Evolutionary conservation across 2,888 invertebrate species (phyloP).

Genomic region (Chymomyza caudatula): DNA sequence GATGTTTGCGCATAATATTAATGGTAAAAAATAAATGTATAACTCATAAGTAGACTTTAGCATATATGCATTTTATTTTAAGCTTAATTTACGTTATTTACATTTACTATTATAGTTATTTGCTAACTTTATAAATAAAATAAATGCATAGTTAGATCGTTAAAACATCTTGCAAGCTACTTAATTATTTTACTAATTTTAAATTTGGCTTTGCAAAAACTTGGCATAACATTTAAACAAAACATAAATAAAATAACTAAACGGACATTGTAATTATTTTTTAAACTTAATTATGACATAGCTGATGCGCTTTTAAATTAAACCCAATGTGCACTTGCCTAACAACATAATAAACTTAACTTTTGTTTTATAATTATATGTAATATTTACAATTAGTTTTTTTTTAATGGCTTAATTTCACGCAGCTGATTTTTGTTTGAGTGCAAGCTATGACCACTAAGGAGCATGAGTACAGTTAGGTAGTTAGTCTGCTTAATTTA

Average conservation of each 20-base stretch:
- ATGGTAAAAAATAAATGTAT: slow-evolving; percentile 6
- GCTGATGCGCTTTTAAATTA: slow-evolving; percentile 33
- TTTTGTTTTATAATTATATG: slow-evolving; percentile 6
- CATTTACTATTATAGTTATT: slow-evolving; percentile 23
- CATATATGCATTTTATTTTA: background rate
- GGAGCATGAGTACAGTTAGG: slow-evolving; percentile 19
- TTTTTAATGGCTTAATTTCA: no score
- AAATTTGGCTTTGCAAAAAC: slow-evolving; percentile 65
- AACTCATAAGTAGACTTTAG: background rate
- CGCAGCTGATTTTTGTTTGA: background rate
- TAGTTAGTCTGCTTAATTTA: background rate
- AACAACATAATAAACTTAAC: slow-evolving; percentile 24
- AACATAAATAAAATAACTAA: slow-evolving; percentile 12
- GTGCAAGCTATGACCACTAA: slow-evolving; percentile 33
- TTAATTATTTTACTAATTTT: slow-evolving; percentile 31
- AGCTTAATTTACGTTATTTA: slow-evolving; percentile 42
- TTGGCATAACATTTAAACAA: slow-evolving; percentile 36
- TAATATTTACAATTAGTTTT: slow-evolving; percentile 48
- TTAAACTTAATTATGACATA: slow-evolving; percentile 41
- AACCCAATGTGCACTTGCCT: slow-evolving; percentile 17
- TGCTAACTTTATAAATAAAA: slow-evolving; percentile 44
- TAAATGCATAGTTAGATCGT: slow-evolving; percentile 59
- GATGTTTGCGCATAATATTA: slow-evolving; percentile 11
- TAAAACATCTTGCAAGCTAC: slow-evolving; percentile 27
- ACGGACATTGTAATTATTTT: slow-evolving; percentile 8